Evolutionary conservation across 2,113 vertebrate species (phyloP).

Genomic region (Leiothrix lutea): DNA sequence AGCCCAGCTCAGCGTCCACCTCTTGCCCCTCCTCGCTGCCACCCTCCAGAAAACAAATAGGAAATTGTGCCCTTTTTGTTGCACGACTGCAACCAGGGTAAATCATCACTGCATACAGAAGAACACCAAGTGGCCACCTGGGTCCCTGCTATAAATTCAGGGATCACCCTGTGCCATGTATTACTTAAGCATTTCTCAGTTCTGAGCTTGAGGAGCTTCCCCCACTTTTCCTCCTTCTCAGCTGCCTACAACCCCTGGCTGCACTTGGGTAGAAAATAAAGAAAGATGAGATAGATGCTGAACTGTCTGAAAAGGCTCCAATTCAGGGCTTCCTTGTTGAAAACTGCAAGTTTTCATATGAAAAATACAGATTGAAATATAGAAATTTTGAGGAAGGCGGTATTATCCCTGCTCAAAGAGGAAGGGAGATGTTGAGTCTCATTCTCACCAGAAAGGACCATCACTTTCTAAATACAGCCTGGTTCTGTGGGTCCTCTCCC

Average conservation of each 20-base stretch:
- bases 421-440: rapidly evolving
- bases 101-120: not conserved
- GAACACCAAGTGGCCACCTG: not conserved
- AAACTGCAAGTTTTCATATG: not conserved
- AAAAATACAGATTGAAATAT: not conserved
- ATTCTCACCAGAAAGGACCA: not conserved
- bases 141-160: not conserved
- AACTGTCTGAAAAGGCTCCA: not conserved
- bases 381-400: not conserved
- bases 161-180: not conserved
- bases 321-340: not conserved
- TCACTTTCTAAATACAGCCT: rapidly evolving
- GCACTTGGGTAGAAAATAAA: not conserved
- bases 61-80: rapidly evolving
- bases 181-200: not conserved
- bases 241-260: not conserved
- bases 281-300: not conserved
- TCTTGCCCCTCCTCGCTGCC: not conserved
- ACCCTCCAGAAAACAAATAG: not conserved
- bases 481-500: not conserved
- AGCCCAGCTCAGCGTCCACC: not conserved
- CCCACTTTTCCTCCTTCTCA: not conserved
- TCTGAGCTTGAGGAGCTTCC: not conserved
- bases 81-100: not conserved
- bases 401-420: not conserved